Evolutionary conservation across 2,888 invertebrate genomes (phyloP).

Genomic region (Cheilosia urbana): DNA sequence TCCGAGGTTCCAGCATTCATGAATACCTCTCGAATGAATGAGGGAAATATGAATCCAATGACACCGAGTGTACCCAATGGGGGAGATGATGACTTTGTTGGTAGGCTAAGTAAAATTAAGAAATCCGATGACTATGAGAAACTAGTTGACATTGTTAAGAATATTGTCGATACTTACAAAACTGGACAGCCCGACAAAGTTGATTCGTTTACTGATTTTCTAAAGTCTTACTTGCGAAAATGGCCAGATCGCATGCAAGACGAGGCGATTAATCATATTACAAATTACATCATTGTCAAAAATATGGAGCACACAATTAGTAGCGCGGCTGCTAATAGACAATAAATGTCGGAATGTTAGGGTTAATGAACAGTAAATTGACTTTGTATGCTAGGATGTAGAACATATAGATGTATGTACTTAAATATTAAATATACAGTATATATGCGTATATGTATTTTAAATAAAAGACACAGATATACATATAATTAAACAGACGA

Average conservation of each 20-base stretch:
- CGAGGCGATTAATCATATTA: conserved; percentile 83
- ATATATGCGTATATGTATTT: conserved; percentile 47
- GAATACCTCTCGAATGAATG: conserved; percentile 81
- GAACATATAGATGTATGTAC: conserved; percentile 61
- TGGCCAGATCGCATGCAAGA: conserved; percentile 83
- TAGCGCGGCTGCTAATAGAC: conserved; percentile 81
- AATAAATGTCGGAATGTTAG: conserved; percentile 77
- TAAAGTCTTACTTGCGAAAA: conserved; percentile 82
- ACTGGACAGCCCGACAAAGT: conserved; percentile 81
- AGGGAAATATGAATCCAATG: conserved; percentile 82
- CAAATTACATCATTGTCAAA: conserved; percentile 82
- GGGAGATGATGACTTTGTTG: conserved; percentile 77
- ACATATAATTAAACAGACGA: conserved; percentile 27
- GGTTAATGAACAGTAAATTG: conserved; percentile 24
- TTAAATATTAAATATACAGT: conserved; percentile 52
- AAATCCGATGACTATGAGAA: conserved; percentile 82
- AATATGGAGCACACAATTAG: conserved; percentile 83
- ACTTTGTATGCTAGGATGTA: conserved; percentile 54
- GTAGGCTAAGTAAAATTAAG: conserved; percentile 75
- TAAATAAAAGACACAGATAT: conserved; percentile 55
- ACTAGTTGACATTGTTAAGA: conserved; percentile 83
- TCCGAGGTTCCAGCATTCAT: conserved; percentile 82
- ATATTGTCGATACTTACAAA: conserved; percentile 82
- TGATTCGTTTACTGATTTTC: conserved; percentile 82
- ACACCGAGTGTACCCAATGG: conserved; percentile 78